These are phyloP conservation scores for Dendrocopos noguchii DNA, from an alignment of 2,113 vertebrate genomes.

Conservation along the genomic window DNA sequence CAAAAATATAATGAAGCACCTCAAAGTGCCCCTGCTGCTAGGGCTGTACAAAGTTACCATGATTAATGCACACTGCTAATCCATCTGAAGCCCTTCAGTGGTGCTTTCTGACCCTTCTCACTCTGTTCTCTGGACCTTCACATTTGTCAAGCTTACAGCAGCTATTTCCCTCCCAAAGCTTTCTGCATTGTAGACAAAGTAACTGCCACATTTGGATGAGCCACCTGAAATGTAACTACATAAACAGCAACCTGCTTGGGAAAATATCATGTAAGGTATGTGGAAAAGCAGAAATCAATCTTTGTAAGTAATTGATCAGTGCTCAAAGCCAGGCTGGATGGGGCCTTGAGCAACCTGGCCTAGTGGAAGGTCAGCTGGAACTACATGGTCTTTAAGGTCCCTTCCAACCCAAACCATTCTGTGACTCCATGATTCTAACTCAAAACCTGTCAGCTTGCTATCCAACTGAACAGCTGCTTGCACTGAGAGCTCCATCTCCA, in stretches of 20 bases:
- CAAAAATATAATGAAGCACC: not conserved
- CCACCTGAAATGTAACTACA: not conserved
- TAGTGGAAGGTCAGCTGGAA: too few relatives aligned
- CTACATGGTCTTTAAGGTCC: too few relatives aligned
- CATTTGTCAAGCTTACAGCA: not conserved
- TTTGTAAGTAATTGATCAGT: not conserved
- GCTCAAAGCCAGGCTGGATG: too few relatives aligned
- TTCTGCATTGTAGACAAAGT: not conserved
- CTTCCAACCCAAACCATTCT: too few relatives aligned
- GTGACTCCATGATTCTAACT: not conserved
- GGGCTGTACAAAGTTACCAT: not conserved
- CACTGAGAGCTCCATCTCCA: not conserved
- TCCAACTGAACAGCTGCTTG: not conserved
- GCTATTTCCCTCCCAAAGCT: not conserved
- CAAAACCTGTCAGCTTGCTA: not conserved
- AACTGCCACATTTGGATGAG: not conserved
- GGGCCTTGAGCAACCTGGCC: too few relatives aligned
- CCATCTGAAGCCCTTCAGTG: not conserved
- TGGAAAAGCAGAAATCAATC: not conserved
- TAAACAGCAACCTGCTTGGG: not conserved
- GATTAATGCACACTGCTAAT: not conserved
- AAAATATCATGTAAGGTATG: not conserved
- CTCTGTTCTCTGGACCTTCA: not conserved
- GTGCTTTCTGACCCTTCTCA: not conserved
- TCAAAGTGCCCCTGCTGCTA: not conserved